Evolutionary conservation across 2,888 invertebrate species (phyloP).

Genomic region (Smittia aterrima): DNA sequence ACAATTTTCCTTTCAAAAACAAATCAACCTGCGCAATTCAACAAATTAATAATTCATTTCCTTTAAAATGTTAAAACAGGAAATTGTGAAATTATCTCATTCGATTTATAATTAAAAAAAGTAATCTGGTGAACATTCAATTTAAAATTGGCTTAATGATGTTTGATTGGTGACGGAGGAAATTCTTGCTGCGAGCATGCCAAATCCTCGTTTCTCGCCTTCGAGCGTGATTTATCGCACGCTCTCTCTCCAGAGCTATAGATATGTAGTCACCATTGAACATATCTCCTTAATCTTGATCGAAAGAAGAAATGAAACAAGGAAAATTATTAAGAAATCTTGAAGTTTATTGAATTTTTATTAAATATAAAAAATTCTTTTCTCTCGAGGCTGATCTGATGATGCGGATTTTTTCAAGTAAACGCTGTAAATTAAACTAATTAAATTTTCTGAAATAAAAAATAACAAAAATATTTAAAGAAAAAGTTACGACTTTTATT

Average conservation of each 20-base stretch:
- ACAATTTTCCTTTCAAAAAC: background rate
- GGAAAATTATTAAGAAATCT: conserved; percentile 1
- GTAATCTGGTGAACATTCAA: too few relatives aligned
- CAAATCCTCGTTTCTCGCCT: background rate
- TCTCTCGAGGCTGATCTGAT: background rate
- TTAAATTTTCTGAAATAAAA: background rate
- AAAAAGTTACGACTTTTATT: background rate
- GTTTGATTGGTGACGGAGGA: background rate
- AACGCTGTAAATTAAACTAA: background rate
- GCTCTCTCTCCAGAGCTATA: background rate
- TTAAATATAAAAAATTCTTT: background rate
- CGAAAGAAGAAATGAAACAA: background rate
- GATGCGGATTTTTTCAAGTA: background rate
- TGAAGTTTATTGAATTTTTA: background rate
- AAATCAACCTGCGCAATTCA: too few relatives aligned
- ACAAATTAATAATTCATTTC: too few relatives aligned
- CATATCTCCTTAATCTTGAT: background rate
- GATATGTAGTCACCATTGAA: background rate
- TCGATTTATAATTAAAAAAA: too few relatives aligned
- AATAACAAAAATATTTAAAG: conserved; percentile 1
- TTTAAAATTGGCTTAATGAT: too few relatives aligned
- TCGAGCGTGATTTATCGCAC: background rate
- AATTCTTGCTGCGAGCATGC: background rate
- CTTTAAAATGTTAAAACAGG: too few relatives aligned
- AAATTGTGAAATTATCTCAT: too few relatives aligned